A percentile compares a stretch with the other conserved stretches of the same genome.
Evolutionary conservation across 2,888 invertebrate species (phyloP).

Genomic region (Erpobdella octoculata): DNA sequence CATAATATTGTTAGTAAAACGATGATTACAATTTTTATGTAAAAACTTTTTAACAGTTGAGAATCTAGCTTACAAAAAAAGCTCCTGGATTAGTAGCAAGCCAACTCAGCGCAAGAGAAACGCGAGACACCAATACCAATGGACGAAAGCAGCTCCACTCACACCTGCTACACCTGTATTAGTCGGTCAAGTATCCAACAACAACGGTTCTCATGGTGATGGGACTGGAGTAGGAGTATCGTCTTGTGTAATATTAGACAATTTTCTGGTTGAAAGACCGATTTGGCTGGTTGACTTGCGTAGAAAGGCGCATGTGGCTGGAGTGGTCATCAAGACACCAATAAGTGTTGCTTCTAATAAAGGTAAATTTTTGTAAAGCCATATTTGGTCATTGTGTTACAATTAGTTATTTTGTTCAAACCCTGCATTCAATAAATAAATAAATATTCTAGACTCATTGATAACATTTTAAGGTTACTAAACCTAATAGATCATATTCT

Average conservation of each 20-base stretch:
- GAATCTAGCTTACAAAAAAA: conserved; percentile 55
- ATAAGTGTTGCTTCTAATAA: conserved; percentile 45
- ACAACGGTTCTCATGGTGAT: neutral
- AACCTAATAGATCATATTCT: no score
- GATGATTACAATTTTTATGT: neutral
- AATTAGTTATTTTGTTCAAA: no score
- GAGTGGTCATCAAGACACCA: conserved; percentile 56
- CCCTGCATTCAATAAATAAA: no score
- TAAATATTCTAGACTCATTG: no score
- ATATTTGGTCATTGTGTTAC: no score
- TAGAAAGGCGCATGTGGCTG: conserved; percentile 50
- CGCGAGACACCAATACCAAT: conserved; percentile 43
- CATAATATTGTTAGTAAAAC: no score
- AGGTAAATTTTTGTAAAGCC: no score
- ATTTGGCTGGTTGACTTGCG: conserved; percentile 57
- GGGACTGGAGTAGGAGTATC: neutral
- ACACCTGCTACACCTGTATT: conserved; percentile 5
- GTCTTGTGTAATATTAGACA: conserved; percentile 55
- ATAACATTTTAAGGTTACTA: no score
- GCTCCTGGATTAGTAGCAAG: conserved; percentile 55
- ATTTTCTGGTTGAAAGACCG: conserved; percentile 55
- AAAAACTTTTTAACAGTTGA: conserved; percentile 50
- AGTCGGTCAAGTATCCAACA: neutral
- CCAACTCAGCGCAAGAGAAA: conserved; percentile 53
- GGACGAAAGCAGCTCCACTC: conserved; percentile 35